A percentile compares a stretch with the other conserved stretches of the same genome.
Conservation (phyloP, 2,888 invertebrate species). For the Drosophila hamatofila region DNA sequence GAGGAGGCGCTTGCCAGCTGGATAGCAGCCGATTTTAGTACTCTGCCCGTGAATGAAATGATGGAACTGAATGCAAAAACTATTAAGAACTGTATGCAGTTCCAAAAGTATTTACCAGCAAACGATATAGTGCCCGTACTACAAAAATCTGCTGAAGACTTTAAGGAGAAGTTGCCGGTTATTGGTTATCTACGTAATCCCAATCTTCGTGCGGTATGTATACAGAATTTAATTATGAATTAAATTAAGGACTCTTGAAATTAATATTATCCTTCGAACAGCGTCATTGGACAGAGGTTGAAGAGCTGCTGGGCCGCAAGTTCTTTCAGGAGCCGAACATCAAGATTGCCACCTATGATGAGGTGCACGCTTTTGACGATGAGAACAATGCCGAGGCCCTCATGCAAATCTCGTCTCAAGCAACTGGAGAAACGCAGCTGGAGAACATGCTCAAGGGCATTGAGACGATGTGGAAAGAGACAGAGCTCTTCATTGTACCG, state of each 20-base stretch:
- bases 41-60: slow-evolving; percentile 91
- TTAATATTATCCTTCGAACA: slow-evolving; percentile 33
- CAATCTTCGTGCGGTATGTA: slow-evolving; percentile 87
- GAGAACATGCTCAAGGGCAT: slow-evolving; percentile 93
- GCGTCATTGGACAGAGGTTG: slow-evolving; percentile 94
- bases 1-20: slow-evolving; percentile 88
- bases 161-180: slow-evolving; percentile 92
- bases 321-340: slow-evolving; percentile 89
- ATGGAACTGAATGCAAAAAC: slow-evolving; percentile 88
- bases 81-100: slow-evolving; percentile 90
- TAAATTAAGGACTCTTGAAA: neutral
- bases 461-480: slow-evolving; percentile 92
- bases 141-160: slow-evolving; percentile 91
- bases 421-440: slow-evolving; percentile 94
- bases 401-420: slow-evolving; percentile 94
- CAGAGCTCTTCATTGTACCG: slow-evolving; percentile 91
- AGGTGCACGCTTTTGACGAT: slow-evolving; percentile 89
- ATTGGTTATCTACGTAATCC: slow-evolving; percentile 93
- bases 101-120: slow-evolving; percentile 93
- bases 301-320: slow-evolving; percentile 90
- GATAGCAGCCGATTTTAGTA: slow-evolving; percentile 85
- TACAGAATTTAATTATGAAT: neutral
- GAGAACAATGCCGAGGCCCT: slow-evolving; percentile 88
- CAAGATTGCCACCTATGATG: slow-evolving; percentile 89
- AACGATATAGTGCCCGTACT: slow-evolving; percentile 92